A percentile compares a stretch with the other conserved stretches of the same genome.
Evolutionary conservation across 2,888 invertebrate species (phyloP).

Genomic region (Agrotis exclamationis): DNA sequence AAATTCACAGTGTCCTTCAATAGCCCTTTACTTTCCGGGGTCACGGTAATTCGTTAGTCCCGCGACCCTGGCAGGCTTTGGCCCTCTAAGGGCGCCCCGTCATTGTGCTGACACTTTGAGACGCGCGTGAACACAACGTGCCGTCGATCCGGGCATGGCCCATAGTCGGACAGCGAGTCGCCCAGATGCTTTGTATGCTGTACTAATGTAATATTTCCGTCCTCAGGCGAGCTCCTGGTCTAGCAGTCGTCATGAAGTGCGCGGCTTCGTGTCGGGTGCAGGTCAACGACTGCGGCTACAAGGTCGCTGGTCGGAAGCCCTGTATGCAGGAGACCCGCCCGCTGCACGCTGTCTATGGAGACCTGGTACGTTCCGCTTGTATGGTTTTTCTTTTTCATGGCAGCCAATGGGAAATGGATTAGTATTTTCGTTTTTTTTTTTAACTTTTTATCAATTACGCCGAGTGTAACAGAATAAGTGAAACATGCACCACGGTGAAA

Average conservation of each 20-base stretch:
- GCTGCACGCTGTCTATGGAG: slow-evolving; percentile 95
- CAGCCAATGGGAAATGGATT: not conserved
- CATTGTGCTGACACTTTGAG: too few species aligned
- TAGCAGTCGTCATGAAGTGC: slow-evolving; percentile 94
- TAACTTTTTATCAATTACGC: too few species aligned
- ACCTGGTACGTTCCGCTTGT: slow-evolving; percentile 89
- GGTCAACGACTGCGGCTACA: slow-evolving; percentile 92
- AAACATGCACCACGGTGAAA: too few species aligned
- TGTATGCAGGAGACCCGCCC: slow-evolving; percentile 94
- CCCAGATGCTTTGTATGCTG: too few species aligned
- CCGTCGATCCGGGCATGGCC: too few species aligned
- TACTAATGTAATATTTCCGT: slow-evolving; percentile 12
- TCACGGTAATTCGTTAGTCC: too few species aligned
- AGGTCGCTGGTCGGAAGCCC: slow-evolving; percentile 96
- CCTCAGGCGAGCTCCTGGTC: slow-evolving; percentile 94
- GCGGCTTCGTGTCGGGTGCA: slow-evolving; percentile 92
- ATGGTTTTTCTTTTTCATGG: not conserved
- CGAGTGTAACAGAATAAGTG: not conserved
- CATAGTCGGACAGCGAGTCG: too few species aligned
- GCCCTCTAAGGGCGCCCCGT: too few species aligned
- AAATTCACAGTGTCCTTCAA: too few species aligned
- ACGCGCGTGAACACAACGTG: too few species aligned
- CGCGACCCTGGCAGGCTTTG: too few species aligned
- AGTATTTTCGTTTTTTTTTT: not conserved
- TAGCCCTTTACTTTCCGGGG: too few species aligned